Evolutionary conservation across 2,888 invertebrate species (phyloP), one percentile per base, ranked within the genome.

Genomic region (Tachina lurida): DNA sequence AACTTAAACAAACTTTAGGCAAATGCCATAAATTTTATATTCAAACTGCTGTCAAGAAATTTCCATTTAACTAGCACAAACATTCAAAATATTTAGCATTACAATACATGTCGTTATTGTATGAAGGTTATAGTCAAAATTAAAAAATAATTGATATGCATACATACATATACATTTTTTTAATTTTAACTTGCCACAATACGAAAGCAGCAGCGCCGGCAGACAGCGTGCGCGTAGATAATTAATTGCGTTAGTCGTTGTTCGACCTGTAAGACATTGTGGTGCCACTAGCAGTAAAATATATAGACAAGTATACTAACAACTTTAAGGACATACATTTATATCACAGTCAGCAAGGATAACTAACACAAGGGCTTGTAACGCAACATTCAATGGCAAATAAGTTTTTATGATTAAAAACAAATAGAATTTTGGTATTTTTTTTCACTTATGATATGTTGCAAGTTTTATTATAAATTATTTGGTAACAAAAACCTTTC

Each of bases 191-290:
- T 63, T 47, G 39, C 70, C 49, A 73, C 71, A 65, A 71, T 17
- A 58, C 39, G 56, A 63, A 74, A 52, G 22, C 56, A 43, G n/a
- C 12, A 63, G 31, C 19, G 39, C 10, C 10, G 22, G 49, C 22
- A 41, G 43, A 62, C 68, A 77, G 47, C 56, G 56, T 79, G 65
- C 79, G 85, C 86, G 84, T 82, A 88, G 86, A 91, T 91, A 91
- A 90, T 90, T 91, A 91, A 91, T 91, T 91, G 90, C 89, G 87
- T 89, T 91, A 90, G 89, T 89, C 88, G 89, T 89, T 90, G 89
- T 89, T 90, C 89, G 89, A 87, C 89, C 88, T n/a, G 90, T 88
- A 88, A 90, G 89, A 87, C 87, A 80, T 83, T 81, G 77, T 76
- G 80, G 87, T 85, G 82, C 71, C 86, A 87, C 47, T 62, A 81